Base-by-base conservation (phyloP, 2,888 invertebrate species). In the Parnassius apollo region DNA sequence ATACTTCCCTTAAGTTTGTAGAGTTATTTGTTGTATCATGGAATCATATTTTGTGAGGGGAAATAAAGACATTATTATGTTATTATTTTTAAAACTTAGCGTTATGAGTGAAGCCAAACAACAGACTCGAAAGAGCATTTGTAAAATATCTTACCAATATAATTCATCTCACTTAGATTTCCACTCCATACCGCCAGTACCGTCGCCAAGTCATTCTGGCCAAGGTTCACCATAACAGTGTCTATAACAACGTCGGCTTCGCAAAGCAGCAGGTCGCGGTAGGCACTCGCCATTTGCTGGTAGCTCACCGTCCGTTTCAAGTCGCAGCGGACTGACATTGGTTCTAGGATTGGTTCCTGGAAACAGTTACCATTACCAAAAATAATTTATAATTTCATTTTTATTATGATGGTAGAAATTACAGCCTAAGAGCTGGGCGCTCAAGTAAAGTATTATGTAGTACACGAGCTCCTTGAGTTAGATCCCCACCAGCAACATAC, bases 311-410 rank as follows among this genome's bases (percentile, higher is more conserved):
- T 79, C 55, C 96, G 91, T 77, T 96, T 96, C 57, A 96, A 83
- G 75, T 96, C 96, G 67, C 96, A 92, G 61, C 95, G 94, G 49
- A 96, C 81, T 57, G 93, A 94, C 35, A 96, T 87, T 0, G 96
- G 95, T 71, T 96, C 96, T 10, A 97, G 83, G 49, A 96, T 94
- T 2, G 95, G 94, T 82, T 96, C 96, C 94, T 91, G 3, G n/a
- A 54, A 52, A 35, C 35, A 35, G 35, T 35, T 35, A 35, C 35
- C 7, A 35, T 35, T 35, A 35, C 7, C 25, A 25, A 25, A 25
- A 2, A 25, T 25, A 25, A 25, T 25, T 50, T 50, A 10, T 46
- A 46, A 12, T 46, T 2, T 8, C 46, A 8, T 46, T 46, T 46
- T 46, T 8, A 46, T 46, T 46, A 10, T n/a, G 12, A 46, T 9